Base-by-base conservation (phyloP, 2,797 vertebrate species). In the Spinibarbus caldwelli region DNA sequence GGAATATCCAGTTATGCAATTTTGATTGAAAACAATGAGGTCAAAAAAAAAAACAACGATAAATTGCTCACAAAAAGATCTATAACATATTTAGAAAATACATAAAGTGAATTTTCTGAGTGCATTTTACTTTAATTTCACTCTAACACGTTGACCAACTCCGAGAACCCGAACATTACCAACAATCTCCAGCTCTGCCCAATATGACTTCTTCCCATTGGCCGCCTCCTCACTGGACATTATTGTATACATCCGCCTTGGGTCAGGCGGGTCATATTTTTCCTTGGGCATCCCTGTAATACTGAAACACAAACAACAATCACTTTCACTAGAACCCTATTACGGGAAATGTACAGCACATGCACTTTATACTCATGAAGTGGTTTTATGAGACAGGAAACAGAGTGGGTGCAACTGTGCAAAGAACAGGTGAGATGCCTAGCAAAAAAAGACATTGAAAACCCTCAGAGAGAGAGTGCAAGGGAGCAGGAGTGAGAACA, bases 211-310 rank as follows among this genome's bases (percentile, higher is more conserved):
- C 95, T 99, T 99, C 91, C 98, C 98, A 78, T 97, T 98, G 91
- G 98, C 96, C 95, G 96, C 97, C 92, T 99, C 98, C 93, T 99
- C 98, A 89, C 94, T 97, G 87, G 98, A 98, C 98, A 99, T 99
- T 95, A 99, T 98, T 92, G 98, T 99, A 93, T 99, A 99, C 97
- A 99, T 99, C 96, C 97, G 97, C 97, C 98, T 96, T 90, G 97
- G 98, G 95, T 99, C 98, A 90, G 98, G 97, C 95, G 97, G 97
- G 94, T 99, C 97, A 97, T 99, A 99, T 96, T 99, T 98, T 97
- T 98, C 98, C 97, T 98, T 98, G 97, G 97, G 97, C 97, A 99
- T 99, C 96, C 97, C 98, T 98, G 94, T 94, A 91, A 93, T 94
- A 95, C 95, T 91, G 88, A 85, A 89, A 85, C 19, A 41, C 38